Evolutionary conservation across 2,797 vertebrate species (phyloP).

Genomic region (Acrocephalus scirpaceus): DNA sequence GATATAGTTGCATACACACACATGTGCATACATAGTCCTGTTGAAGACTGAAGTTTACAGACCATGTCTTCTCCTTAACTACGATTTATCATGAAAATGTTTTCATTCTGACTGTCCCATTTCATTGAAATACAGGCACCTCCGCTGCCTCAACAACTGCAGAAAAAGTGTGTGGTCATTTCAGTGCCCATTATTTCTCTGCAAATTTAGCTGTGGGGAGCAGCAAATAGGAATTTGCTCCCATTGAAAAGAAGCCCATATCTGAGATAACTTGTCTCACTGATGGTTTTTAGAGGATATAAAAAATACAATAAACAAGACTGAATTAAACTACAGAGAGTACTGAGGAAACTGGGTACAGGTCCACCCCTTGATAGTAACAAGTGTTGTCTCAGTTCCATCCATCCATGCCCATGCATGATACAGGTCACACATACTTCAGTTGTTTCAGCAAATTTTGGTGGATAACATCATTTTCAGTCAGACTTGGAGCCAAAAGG

Average conservation of each 20-base stretch:
- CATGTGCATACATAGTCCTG: background rate
- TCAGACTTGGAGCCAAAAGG: background rate
- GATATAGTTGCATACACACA: background rate
- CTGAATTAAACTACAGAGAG: background rate
- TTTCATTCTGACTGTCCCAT: background rate
- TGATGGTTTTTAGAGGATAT: background rate
- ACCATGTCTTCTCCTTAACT: background rate
- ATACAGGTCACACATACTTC: background rate
- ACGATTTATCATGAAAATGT: background rate
- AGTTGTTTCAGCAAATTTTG: background rate
- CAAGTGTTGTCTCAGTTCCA: background rate
- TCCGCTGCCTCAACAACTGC: background rate
- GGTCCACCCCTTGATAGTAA: background rate
- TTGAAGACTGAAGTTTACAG: background rate
- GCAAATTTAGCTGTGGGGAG: background rate
- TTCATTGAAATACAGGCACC: background rate
- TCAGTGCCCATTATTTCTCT: background rate
- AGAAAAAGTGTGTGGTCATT: background rate
- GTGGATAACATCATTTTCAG: background rate
- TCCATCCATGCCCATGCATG: background rate
- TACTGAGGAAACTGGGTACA: background rate
- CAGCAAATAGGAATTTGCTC: background rate
- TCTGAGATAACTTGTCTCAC: background rate
- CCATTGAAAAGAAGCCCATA: background rate
- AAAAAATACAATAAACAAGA: background rate